A percentile compares a stretch with the other conserved stretches of the same genome.
phyloP scores from a whole-genome alignment of 2,113 vertebrate genomes.

The Odocoileus virginianus region DNA sequence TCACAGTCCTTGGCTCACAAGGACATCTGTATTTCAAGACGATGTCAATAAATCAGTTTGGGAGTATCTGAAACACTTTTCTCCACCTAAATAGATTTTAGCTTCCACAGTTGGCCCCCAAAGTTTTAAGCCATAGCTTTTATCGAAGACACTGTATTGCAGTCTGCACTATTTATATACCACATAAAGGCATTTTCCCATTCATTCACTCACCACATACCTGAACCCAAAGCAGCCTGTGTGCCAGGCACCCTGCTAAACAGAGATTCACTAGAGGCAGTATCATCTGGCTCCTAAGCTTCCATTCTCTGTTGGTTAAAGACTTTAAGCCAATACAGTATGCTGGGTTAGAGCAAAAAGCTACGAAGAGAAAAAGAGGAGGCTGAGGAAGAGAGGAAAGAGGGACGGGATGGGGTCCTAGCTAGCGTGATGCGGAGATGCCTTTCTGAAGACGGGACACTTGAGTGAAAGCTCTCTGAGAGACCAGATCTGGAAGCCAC shows the following conservation, averaged over 20 bases:
- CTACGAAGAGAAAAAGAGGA: neutral
- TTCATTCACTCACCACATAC: neutral
- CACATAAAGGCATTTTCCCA: neutral
- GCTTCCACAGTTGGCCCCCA: neutral
- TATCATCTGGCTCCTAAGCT: neutral
- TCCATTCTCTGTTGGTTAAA: neutral
- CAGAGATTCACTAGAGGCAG: neutral
- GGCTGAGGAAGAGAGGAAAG: neutral
- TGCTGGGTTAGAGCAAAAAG: accelerated
- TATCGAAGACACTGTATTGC: accelerated
- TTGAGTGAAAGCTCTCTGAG: neutral
- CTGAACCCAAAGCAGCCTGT: neutral
- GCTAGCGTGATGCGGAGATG: neutral
- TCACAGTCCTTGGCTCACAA: neutral
- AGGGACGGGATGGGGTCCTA: accelerated
- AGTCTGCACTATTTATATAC: accelerated
- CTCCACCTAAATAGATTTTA: neutral
- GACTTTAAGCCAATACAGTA: neutral
- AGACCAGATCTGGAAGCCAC: neutral
- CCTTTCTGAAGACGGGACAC: neutral
- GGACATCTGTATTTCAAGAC: neutral
- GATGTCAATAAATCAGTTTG: neutral
- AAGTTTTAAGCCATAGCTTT: neutral
- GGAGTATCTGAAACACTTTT: neutral
- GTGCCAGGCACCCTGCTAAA: neutral